phyloP scores from a whole-genome alignment of 2,113 vertebrate genomes.

The Phrynosoma blainvillii region DNA sequence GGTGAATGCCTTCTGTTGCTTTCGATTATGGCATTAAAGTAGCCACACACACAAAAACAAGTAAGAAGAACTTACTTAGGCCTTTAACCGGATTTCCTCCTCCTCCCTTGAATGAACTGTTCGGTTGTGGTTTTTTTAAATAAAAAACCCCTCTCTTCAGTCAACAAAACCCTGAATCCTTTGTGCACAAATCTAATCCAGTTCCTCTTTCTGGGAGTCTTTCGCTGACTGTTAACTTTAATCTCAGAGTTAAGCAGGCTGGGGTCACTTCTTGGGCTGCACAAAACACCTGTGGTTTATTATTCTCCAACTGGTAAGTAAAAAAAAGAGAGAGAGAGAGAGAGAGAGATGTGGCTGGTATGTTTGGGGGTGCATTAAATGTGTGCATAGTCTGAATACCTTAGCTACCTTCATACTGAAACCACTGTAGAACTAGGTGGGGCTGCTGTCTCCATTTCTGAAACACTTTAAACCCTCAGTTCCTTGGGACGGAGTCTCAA shows the following conservation, averaged over 20 bases:
- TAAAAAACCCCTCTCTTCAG: neutral
- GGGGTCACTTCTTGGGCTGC: neutral
- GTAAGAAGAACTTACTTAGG: neutral
- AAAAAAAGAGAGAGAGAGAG: neutral
- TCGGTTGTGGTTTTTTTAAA: neutral
- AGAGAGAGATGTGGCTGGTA: neutral
- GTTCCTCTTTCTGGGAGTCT: constrained; percentile 2
- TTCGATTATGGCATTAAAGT: neutral
- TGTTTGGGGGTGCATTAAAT: no score
- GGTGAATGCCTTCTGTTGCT: neutral
- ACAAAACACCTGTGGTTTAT: neutral
- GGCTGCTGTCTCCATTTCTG: neutral
- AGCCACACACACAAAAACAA: neutral
- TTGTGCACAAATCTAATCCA: neutral
- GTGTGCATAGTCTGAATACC: no score
- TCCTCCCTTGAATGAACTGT: neutral
- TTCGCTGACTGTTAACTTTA: no score
- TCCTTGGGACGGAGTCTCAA: neutral
- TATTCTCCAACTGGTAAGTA: neutral
- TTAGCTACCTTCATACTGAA: neutral
- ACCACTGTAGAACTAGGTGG: neutral
- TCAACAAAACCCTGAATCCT: neutral
- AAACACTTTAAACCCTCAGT: neutral
- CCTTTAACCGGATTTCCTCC: neutral
- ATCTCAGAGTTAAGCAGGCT: neutral